Conservation (phyloP, 2,888 invertebrate genomes). For the Campoletis raptor region DNA sequence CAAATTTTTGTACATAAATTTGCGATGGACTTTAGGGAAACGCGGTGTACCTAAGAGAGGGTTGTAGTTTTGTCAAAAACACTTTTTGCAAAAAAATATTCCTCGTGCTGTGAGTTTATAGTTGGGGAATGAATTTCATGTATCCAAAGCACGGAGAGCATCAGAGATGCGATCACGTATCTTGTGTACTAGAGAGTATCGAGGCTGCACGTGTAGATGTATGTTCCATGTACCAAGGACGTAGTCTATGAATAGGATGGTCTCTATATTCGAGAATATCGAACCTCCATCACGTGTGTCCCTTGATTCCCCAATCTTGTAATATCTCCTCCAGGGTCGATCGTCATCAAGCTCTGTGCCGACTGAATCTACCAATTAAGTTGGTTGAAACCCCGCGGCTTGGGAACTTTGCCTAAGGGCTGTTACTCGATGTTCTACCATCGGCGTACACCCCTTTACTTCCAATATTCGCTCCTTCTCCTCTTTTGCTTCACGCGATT, state of each 20-base stretch:
- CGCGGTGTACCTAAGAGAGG: background rate
- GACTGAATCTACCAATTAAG: constrained; percentile 71
- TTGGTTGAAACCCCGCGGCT: constrained; percentile 57
- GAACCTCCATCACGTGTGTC: constrained; percentile 26
- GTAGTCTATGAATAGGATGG: constrained; percentile 17
- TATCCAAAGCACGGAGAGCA: constrained; percentile 47
- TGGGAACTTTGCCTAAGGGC: constrained; percentile 21
- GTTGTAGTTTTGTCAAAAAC: background rate
- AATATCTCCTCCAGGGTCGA: constrained; percentile 61
- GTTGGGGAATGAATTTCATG: constrained; percentile 25
- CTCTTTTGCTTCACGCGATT: constrained; percentile 2
- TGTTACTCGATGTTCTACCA: constrained; percentile 27
- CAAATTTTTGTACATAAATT: background rate
- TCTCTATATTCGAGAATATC: constrained; percentile 8
- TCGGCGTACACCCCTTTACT: constrained; percentile 12
- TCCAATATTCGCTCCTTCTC: constrained; percentile 25
- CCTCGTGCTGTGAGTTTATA: background rate
- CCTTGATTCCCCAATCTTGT: constrained; percentile 45
- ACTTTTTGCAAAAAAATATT: background rate
- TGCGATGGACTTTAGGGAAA: background rate
- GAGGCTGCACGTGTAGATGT: constrained; percentile 8
- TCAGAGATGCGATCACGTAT: constrained; percentile 55
- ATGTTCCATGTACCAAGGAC: background rate
- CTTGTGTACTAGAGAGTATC: constrained; percentile 6
- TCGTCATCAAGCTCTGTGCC: constrained; percentile 63